A percentile compares a stretch with the other conserved stretches of the same genome.
Evolutionary conservation across 2,113 vertebrate genomes (phyloP).

Genomic region (Catagonus wagneri): DNA sequence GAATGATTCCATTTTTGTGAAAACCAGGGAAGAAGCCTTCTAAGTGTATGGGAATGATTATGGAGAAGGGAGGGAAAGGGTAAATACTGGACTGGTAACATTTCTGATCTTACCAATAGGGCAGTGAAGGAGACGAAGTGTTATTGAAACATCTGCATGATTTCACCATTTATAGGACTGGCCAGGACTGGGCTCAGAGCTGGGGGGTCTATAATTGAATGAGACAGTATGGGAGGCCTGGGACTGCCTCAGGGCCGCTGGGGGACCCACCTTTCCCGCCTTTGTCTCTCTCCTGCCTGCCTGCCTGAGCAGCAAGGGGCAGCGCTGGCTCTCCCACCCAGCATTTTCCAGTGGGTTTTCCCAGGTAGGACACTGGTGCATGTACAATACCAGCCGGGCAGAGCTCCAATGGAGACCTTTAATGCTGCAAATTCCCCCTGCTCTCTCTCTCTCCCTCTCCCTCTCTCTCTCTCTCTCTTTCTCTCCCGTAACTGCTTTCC

Average conservation of each 20-base stretch:
- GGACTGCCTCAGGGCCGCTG: background rate
- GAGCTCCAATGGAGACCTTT: background rate
- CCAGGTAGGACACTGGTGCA: background rate
- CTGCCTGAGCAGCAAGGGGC: background rate
- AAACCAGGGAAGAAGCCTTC: background rate
- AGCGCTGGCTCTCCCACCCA: rapidly evolving
- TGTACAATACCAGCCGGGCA: background rate
- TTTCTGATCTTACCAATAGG: background rate
- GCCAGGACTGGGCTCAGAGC: background rate
- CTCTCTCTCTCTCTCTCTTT: too few species aligned
- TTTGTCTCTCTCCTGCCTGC: too few species aligned
- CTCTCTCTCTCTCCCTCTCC: too few species aligned
- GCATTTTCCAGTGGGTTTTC: background rate
- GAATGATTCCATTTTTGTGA: background rate
- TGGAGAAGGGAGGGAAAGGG: background rate
- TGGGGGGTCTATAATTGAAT: background rate
- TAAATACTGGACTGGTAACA: background rate
- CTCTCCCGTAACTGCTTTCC: too few species aligned
- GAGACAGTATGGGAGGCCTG: background rate
- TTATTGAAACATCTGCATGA: background rate
- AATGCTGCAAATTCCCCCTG: too few species aligned
- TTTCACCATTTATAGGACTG: background rate
- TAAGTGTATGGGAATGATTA: background rate
- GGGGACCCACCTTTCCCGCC: background rate
- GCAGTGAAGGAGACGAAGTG: too few species aligned